Evolutionary conservation across 2,888 invertebrate species (phyloP), one percentile per base, ranked within the genome.

Genomic region (Cyrtodaria siliqua): DNA sequence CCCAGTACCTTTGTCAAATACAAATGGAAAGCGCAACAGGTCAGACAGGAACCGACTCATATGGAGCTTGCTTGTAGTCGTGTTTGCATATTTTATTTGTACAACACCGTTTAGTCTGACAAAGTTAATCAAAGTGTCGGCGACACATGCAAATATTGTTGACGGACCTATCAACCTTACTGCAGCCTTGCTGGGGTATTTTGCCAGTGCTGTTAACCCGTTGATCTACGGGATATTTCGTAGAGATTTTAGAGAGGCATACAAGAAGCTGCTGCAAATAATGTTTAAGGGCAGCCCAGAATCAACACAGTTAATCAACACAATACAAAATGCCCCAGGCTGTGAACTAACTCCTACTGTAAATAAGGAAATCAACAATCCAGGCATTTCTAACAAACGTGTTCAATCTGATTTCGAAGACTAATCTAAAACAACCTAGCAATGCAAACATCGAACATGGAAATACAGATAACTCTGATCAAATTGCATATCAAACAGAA

Each of bases 41-140:
- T 60, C 75, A 2, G 66, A 61, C 0, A 55, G 64, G 29, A 56
- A 63, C 1, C 44, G 68, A 29, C 55, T 81, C 6, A 84, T 92
- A 20, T 84, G 83, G 38, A 88, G 91, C 63, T 84, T 93, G 38
- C 75, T 93, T 1, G 85, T 91, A 0, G 89, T 93, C 0, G 90
- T 93, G 14, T 38, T 87, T 20, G 86, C 91, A 1, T 93, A 90
- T 79, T 92, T 92, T 68, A 67, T 91, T 29, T 92, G 91, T 66
- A 91, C 92, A 85, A 89, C 92, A 1, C 93, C 92, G 1, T 93
- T 92, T 76, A 91, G 92, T 67, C 77, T 92, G 0, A 91, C 91
- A 4, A 93, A 93, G 63, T 86, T 92, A 0, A 83, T 90, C 49
- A 93, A 93, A 78, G 92, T 91, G 0, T 56, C 66, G 1, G 68